Percentiles rank a stretch among this genome's conserved stretches.
phyloP scores from a whole-genome alignment of 1,140 invertebrate species.

The Sipha flava region DNA sequence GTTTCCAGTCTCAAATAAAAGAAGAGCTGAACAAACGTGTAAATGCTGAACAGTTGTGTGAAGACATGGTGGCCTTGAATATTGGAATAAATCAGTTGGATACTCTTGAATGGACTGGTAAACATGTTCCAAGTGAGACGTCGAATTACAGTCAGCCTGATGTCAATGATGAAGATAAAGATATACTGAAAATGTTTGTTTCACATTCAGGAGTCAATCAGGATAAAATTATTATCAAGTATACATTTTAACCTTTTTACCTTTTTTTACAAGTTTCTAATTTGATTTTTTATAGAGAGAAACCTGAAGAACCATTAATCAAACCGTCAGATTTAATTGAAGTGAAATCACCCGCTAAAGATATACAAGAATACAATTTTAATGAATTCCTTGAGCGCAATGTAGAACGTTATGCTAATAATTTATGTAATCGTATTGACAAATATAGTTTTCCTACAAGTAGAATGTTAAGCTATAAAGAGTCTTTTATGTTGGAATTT shows the following conservation, averaged over 20 bases:
- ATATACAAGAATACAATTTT: background rate
- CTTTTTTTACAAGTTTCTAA: background rate
- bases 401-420: conserved; percentile 24
- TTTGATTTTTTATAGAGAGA: conserved; percentile 42
- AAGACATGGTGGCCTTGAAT: conserved; percentile 53
- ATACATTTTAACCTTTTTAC: background rate
- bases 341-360: background rate
- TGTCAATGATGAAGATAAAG: conserved; percentile 41
- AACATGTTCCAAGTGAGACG: conserved; percentile 40
- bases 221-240: conserved; percentile 37
- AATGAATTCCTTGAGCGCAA: background rate
- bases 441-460: no score
- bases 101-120: conserved; percentile 59
- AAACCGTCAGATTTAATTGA: conserved; percentile 54
- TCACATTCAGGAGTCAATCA: conserved; percentile 43
- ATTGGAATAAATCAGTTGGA: conserved; percentile 51
- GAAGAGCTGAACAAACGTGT: conserved; percentile 50
- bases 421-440: conserved; percentile 10
- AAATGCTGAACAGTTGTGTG: conserved; percentile 51
- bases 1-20: conserved; percentile 50
- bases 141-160: conserved; percentile 10
- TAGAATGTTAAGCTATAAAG: no score
- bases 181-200: conserved; percentile 58
- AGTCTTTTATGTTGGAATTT: no score
- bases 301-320: conserved; percentile 50